Evolutionary conservation across 1,140 invertebrate species (phyloP).

Genomic region (Psix sp.): DNA sequence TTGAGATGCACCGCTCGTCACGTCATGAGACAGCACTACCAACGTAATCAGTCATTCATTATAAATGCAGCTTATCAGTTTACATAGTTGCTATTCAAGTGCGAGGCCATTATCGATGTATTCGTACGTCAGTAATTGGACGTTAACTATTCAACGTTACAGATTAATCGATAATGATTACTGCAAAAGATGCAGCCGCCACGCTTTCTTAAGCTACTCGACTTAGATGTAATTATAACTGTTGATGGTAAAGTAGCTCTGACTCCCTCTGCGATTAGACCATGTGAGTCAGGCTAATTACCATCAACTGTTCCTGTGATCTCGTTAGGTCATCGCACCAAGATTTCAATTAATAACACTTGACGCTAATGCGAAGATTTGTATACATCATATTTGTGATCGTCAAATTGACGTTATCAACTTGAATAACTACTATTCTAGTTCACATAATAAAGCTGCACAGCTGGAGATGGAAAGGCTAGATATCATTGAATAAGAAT

Average conservation of each 20-base stretch:
- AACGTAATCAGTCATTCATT: slow-evolving; percentile 42
- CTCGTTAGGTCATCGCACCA: not conserved
- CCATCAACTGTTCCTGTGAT: slow-evolving; percentile 7
- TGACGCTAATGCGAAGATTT: too few species aligned
- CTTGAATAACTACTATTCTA: too few species aligned
- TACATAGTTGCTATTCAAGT: slow-evolving; percentile 45
- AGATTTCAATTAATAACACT: not conserved
- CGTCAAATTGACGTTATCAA: too few species aligned
- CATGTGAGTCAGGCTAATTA: slow-evolving; percentile 11
- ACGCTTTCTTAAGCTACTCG: slow-evolving; percentile 25
- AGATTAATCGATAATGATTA: slow-evolving; percentile 46
- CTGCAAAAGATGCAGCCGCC: slow-evolving; percentile 22
- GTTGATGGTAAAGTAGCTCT: not conserved
- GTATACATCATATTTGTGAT: too few species aligned
- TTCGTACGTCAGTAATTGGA: slow-evolving; percentile 45
- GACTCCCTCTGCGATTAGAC: slow-evolving; percentile 14
- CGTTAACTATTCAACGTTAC: slow-evolving; percentile 50
- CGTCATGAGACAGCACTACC: slow-evolving; percentile 25
- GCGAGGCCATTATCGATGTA: slow-evolving; percentile 49
- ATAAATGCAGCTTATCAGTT: slow-evolving; percentile 56
- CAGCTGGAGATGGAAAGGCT: too few species aligned
- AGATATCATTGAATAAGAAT: too few species aligned
- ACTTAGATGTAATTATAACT: slow-evolving; percentile 24
- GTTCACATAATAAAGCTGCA: too few species aligned
- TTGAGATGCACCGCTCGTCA: slow-evolving; percentile 44